Conservation (phyloP, 1,140 invertebrate genomes). For the Babylonia areolata region DNA sequence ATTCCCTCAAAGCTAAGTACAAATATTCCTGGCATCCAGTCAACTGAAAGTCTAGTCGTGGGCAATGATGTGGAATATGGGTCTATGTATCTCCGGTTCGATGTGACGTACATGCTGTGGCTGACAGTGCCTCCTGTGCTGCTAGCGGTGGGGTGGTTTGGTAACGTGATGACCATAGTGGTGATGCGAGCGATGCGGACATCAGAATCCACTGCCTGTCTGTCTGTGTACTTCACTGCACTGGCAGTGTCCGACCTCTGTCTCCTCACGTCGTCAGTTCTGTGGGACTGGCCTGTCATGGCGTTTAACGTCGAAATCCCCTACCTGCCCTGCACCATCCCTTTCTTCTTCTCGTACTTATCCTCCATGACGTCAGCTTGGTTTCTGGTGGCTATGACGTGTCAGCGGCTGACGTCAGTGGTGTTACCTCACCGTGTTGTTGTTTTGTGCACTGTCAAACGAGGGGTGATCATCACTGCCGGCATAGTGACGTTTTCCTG, state of each 20-base stretch:
- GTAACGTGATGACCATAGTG: background rate
- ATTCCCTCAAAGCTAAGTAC: no score
- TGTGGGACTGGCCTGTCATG: background rate
- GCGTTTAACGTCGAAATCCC: background rate
- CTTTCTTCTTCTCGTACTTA: background rate
- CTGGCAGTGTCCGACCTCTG: background rate
- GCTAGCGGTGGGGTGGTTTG: background rate
- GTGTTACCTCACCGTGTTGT: background rate
- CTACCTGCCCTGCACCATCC: background rate
- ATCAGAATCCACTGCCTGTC: background rate
- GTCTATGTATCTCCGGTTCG: no score
- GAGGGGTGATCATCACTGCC: background rate
- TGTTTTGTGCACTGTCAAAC: background rate
- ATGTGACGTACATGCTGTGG: background rate
- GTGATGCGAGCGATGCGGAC: background rate
- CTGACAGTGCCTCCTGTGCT: background rate
- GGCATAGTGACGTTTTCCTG: background rate
- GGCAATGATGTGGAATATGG: no score
- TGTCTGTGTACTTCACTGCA: background rate
- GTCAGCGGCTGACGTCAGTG: background rate
- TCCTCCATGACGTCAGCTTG: background rate
- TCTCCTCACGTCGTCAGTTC: background rate
- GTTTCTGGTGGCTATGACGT: background rate
- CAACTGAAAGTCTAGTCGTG: no score
- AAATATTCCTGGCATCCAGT: no score